phyloP scores from a whole-genome alignment of 2,113 vertebrate genomes.

The Salminus brasiliensis region DNA sequence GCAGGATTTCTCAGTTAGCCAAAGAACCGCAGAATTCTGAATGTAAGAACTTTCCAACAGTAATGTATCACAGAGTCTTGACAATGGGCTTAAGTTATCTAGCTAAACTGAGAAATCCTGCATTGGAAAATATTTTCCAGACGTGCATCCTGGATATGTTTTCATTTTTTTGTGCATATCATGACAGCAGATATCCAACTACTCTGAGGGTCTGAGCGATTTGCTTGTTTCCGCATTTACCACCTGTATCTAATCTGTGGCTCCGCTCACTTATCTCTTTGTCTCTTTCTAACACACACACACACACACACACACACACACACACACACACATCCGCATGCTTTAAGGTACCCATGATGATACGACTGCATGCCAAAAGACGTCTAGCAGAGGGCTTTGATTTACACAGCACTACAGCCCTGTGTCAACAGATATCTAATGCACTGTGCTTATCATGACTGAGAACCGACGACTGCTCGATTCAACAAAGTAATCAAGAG shows the following conservation, averaged over 20 bases:
- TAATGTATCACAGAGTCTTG: no score
- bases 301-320: background rate
- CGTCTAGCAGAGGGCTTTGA: background rate
- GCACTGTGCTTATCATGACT: background rate
- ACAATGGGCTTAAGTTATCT: no score
- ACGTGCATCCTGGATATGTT: constrained; percentile 10
- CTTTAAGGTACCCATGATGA: background rate
- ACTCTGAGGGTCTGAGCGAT: constrained; percentile 31
- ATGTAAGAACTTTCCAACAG: no score
- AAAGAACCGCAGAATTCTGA: no score
- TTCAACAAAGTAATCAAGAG: background rate
- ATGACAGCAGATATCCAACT: constrained; percentile 39
- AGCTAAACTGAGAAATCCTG: background rate
- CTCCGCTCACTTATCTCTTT: constrained; percentile 44
- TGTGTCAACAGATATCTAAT: constrained; percentile 7
- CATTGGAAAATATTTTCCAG: background rate
- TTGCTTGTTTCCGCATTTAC: constrained; percentile 40
- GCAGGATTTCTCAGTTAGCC: no score
- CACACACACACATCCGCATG: background rate
- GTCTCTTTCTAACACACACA: constrained; percentile 1
- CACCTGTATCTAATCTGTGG: constrained; percentile 51
- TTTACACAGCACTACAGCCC: background rate
- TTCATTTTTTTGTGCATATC: constrained; percentile 37
- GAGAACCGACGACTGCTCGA: constrained; percentile 1
- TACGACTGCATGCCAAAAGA: constrained; percentile 4